Evolutionary conservation across 2,113 vertebrate species (phyloP).

Genomic region (Syrmaticus mikado): DNA sequence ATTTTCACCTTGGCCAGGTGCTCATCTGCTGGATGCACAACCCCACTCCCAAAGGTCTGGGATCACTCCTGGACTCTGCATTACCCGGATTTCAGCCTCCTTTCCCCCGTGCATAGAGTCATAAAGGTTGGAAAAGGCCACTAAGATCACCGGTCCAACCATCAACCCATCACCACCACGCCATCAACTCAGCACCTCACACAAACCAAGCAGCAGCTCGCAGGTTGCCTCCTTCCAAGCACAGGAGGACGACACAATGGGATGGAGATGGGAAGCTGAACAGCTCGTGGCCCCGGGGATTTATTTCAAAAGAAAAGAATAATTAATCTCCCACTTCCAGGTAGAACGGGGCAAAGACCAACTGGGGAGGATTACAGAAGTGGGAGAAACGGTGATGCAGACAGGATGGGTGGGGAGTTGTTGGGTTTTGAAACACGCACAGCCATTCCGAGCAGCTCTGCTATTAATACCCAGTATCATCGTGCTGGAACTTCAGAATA

Average conservation of each 20-base stretch:
- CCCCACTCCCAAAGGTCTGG: not conserved
- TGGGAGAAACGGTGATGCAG: not conserved
- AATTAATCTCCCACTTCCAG: rapidly evolving
- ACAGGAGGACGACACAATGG: not conserved
- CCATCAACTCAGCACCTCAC: no score
- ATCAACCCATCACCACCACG: no score
- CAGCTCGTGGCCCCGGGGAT: not conserved
- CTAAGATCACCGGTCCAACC: no score
- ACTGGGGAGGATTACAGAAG: not conserved
- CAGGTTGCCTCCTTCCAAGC: not conserved
- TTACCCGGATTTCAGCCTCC: not conserved
- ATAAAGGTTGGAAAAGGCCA: no score
- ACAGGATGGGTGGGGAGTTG: not conserved
- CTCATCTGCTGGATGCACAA: not conserved
- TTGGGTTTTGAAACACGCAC: not conserved
- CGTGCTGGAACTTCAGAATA: not conserved
- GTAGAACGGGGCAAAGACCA: rapidly evolving
- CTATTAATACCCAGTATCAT: not conserved
- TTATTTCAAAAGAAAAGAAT: not conserved
- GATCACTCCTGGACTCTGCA: not conserved
- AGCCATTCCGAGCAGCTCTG: not conserved
- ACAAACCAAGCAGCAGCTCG: no score
- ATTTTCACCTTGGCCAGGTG: not conserved
- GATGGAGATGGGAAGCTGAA: not conserved
- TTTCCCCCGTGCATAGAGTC: no score